Conservation (phyloP, 2,888 invertebrate species). For the Amphipyra tragopoginis region DNA sequence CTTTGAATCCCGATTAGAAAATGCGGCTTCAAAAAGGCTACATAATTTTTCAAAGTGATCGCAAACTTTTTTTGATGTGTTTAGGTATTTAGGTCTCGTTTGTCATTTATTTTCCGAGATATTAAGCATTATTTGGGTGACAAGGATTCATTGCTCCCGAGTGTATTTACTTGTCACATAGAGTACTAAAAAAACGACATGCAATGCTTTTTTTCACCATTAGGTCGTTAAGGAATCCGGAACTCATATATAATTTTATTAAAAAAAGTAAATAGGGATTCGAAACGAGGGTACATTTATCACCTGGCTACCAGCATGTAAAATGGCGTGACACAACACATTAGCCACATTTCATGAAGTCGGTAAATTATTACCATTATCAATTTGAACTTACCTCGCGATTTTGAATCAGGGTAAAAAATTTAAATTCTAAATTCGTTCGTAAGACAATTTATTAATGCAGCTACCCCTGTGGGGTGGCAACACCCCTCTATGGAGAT, state of each 20-base stretch:
- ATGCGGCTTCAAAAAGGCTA: too few relatives aligned
- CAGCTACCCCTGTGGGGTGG: constrained; percentile 32
- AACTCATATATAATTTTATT: constrained; percentile 14
- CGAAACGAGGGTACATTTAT: constrained; percentile 32
- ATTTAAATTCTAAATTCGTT: constrained; percentile 63
- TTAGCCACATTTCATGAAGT: constrained; percentile 40
- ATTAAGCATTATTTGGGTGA: too few relatives aligned
- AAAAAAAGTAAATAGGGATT: constrained; percentile 30
- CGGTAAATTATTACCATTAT: constrained; percentile 35
- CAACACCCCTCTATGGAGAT: constrained; percentile 45
- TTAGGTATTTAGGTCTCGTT: too few relatives aligned
- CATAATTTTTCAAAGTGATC: too few relatives aligned
- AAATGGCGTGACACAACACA: constrained; percentile 46
- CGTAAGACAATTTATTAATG: constrained; percentile 66
- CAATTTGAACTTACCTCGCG: constrained; percentile 24
- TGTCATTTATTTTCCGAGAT: too few relatives aligned
- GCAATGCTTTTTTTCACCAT: too few relatives aligned
- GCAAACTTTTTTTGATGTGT: too few relatives aligned
- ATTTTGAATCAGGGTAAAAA: constrained; percentile 44
- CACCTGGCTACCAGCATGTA: constrained; percentile 10
- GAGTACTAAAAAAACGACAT: too few relatives aligned
- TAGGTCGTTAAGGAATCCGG: constrained; percentile 7
- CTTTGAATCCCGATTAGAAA: too few relatives aligned
- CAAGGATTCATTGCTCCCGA: too few relatives aligned
- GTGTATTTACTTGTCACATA: too few relatives aligned